Percentiles rank a stretch among this genome's conserved stretches.
These are phyloP conservation scores for Ivindomyrus marchei DNA, from an alignment of 2,113 vertebrate genomes.

Conservation along the genomic window DNA sequence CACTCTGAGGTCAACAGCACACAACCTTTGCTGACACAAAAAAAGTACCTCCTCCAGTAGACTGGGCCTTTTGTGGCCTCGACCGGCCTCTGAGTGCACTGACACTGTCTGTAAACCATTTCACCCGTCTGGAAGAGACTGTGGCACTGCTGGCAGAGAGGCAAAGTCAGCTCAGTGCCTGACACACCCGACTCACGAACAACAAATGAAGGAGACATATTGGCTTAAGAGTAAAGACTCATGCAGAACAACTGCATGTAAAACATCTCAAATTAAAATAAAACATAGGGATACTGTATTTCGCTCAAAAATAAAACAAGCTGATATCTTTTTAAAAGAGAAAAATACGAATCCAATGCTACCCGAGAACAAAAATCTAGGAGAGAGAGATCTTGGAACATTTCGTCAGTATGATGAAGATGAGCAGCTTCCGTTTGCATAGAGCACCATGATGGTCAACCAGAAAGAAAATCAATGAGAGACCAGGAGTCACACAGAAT, in stretches of 20 bases:
- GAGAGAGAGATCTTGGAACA: conserved; percentile 35
- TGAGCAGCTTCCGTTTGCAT: conserved; percentile 26
- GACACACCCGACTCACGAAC: not conserved
- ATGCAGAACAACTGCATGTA: conserved; percentile 18
- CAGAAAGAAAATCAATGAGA: not conserved
- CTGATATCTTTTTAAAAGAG: conserved; percentile 40
- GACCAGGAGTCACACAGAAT: conserved; percentile 28
- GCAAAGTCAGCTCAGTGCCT: conserved; percentile 6
- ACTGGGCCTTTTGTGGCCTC: conserved; percentile 14
- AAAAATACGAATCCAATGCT: conserved; percentile 11
- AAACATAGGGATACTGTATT: conserved; percentile 51
- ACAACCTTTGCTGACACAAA: not conserved
- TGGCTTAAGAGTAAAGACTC: conserved; percentile 12
- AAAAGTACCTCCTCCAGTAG: not conserved
- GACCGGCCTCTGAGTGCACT: conserved; percentile 20
- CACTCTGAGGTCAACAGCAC: not conserved
- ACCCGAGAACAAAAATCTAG: conserved; percentile 16
- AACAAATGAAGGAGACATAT: not conserved
- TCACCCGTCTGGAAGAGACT: conserved; percentile 11
- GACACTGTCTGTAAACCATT: conserved; percentile 14
- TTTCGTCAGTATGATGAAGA: conserved; percentile 8
- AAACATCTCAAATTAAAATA: conserved; percentile 22
- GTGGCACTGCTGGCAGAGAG: conserved; percentile 7
- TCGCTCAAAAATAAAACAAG: conserved; percentile 41
- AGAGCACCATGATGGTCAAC: not conserved